Evolutionary conservation across 2,888 invertebrate genomes (phyloP).

Genomic region (Megalurothrips usitatus): DNA sequence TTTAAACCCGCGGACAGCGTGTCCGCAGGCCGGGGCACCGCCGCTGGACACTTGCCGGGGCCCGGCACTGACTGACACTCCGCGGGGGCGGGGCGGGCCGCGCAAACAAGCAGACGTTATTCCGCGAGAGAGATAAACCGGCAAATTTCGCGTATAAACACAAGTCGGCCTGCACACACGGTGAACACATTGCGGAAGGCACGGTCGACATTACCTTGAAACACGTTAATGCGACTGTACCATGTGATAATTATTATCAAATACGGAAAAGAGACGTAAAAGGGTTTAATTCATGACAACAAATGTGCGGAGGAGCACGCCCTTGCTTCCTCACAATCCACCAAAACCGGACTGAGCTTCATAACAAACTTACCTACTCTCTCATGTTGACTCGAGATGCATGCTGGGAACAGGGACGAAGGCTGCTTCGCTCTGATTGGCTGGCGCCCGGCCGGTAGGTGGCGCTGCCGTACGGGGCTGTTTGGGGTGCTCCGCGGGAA

Average conservation of each 20-base stretch:
- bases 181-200: conserved; percentile 27
- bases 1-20: conserved; percentile 12
- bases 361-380: conserved; percentile 40
- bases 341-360: conserved; percentile 40
- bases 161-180: conserved; percentile 27
- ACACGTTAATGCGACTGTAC: conserved; percentile 33
- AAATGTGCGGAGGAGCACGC: conserved; percentile 34
- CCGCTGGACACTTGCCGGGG: background rate
- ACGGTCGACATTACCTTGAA: conserved; percentile 28
- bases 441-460: background rate
- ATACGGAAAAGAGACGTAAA: conserved; percentile 32
- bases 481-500: background rate
- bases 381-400: conserved; percentile 40
- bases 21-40: background rate
- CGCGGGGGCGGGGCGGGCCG: background rate
- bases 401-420: conserved; percentile 35
- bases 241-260: conserved; percentile 34
- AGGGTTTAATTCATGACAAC: conserved; percentile 32
- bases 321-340: conserved; percentile 38
- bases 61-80: background rate
- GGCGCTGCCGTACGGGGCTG: background rate
- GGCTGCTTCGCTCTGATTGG: background rate
- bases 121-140: background rate
- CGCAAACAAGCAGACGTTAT: background rate
- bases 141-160: conserved; percentile 14